Conservation (phyloP, 2,797 vertebrate species). For the Sebastes hubbsi region DNA sequence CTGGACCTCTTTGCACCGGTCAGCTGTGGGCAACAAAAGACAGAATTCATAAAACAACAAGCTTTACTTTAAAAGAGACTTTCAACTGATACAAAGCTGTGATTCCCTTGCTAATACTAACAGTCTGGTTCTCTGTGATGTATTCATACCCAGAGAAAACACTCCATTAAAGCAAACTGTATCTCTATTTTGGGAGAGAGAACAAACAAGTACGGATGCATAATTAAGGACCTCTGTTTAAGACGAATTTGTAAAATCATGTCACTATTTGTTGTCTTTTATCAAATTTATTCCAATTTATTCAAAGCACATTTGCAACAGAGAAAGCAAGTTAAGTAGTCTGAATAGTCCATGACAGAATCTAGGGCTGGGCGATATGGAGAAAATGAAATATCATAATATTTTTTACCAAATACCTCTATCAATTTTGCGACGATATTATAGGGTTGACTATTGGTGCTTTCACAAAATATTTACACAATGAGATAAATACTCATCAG, state of each 20-base stretch:
- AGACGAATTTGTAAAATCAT: neutral
- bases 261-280: neutral
- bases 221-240: neutral
- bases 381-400: no score
- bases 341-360: neutral
- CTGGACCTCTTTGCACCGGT: slow-evolving; percentile 97
- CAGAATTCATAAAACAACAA: neutral
- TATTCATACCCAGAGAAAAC: neutral
- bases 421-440: no score
- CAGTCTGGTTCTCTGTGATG: neutral
- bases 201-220: neutral
- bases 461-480: no score
- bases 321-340: neutral
- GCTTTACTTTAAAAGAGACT: neutral
- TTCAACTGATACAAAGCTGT: neutral
- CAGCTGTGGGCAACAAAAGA: slow-evolving; percentile 81
- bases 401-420: no score
- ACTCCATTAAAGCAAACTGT: neutral
- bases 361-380: no score
- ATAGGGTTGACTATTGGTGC: no score
- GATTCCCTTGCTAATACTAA: neutral
- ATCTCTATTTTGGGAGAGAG: neutral
- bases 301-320: neutral
- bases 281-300: neutral
- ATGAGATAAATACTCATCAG: no score